phyloP scores from a whole-genome alignment of 2,888 invertebrate species.

The Cephus spinipes region DNA sequence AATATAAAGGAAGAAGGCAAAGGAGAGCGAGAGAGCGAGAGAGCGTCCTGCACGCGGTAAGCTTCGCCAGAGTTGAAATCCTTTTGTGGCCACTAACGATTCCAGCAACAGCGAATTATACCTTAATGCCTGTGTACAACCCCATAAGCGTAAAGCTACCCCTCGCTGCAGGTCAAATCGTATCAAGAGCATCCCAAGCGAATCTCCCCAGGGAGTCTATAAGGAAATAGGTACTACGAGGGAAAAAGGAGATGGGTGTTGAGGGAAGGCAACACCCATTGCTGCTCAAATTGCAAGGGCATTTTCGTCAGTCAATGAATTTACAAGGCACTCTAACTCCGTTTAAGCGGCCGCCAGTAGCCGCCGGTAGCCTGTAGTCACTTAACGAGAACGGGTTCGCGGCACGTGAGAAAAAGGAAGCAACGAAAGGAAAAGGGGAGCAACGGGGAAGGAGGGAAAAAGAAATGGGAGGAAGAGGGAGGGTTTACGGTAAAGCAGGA shows the following conservation, averaged over 20 bases:
- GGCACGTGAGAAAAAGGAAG: conserved; percentile 60
- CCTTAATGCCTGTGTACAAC: conserved; percentile 51
- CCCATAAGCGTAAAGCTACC: conserved; percentile 2
- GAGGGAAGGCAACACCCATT: too few relatives aligned
- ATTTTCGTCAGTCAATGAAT: conserved; percentile 66
- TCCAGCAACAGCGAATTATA: conserved; percentile 63
- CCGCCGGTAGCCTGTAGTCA: conserved; percentile 30
- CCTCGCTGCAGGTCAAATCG: not conserved
- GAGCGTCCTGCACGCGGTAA: conserved; percentile 30
- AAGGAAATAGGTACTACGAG: too few relatives aligned
- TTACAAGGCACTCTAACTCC: conserved; percentile 60
- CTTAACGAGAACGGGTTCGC: conserved; percentile 65
- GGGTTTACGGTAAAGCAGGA: not conserved
- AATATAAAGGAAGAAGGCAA: too few relatives aligned
- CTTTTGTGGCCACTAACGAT: conserved; percentile 58
- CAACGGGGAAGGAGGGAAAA: conserved; percentile 4
- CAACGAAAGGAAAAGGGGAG: conserved; percentile 18
- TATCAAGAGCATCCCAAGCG: not conserved
- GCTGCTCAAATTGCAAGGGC: conserved; percentile 49
- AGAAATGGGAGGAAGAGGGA: not conserved
- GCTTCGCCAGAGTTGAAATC: conserved; percentile 56
- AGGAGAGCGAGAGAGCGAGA: too few relatives aligned
- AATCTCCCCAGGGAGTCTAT: not conserved
- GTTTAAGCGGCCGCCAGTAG: conserved; percentile 41
- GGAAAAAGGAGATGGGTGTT: too few relatives aligned